phyloP scores from a whole-genome alignment of 2,797 vertebrate species.

The Chaetodon trifasciatus region DNA sequence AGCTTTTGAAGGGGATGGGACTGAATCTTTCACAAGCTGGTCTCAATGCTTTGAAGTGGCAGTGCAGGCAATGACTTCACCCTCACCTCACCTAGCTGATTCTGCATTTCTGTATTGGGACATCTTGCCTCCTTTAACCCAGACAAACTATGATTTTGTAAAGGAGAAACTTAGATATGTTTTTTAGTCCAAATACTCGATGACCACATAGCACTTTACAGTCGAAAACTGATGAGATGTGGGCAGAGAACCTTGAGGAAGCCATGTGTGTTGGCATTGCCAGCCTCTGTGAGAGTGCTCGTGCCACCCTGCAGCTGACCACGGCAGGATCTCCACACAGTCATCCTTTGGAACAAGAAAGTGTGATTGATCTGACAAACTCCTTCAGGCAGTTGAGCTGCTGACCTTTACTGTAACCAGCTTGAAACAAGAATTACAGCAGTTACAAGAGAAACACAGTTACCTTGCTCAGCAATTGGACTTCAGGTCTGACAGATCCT shows the following conservation, averaged over 20 bases:
- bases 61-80: slow-evolving; percentile 8
- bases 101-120: slow-evolving; percentile 21
- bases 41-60: slow-evolving; percentile 15
- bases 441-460: slow-evolving; percentile 23
- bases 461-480: slow-evolving; percentile 4
- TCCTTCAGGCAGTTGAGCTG: slow-evolving; percentile 31
- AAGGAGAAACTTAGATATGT: slow-evolving; percentile 11
- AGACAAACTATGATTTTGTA: slow-evolving; percentile 16
- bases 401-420: slow-evolving; percentile 32
- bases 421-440: slow-evolving; percentile 27
- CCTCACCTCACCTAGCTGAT: slow-evolving; percentile 7
- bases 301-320: slow-evolving; percentile 17
- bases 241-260: slow-evolving; percentile 9
- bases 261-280: neutral
- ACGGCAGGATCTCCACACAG: neutral
- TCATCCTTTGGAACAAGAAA: slow-evolving; percentile 19
- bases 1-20: slow-evolving; percentile 22
- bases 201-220: slow-evolving; percentile 11
- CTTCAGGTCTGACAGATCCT: neutral
- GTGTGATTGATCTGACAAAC: slow-evolving; percentile 32
- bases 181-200: slow-evolving; percentile 37
- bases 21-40: slow-evolving; percentile 11
- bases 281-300: slow-evolving; percentile 40
- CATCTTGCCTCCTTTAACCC: slow-evolving; percentile 1
- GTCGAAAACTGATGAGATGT: slow-evolving; percentile 21